Base-by-base conservation (phyloP, 2,113 vertebrate genomes). In the Chionis minor region DNA sequence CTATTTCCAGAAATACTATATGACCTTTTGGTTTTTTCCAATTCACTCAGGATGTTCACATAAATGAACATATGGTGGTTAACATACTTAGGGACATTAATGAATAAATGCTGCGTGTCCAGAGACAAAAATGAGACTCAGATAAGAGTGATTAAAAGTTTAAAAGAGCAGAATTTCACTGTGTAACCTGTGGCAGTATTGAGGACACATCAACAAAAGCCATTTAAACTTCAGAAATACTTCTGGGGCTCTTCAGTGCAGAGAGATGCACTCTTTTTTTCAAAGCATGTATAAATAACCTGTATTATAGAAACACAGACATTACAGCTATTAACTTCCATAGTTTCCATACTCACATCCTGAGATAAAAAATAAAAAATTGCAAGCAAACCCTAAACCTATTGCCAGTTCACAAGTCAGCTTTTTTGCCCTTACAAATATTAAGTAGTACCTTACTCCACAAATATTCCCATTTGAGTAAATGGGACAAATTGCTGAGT, bases 61-160 rank as follows among this genome's bases (percentile, higher is more conserved):
- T 89, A 92, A 83, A 89, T 49, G 81, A 75, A 87, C 89, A 90
- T 87, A 88, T 74, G 82, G 83, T 88, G 55, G 65, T 75, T 92
- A 90, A 81, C 70, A 74, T 75, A 75, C 42, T 82, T 65, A 56
- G 20, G 30, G 26, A 38, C 32, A 35, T 52, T 78, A 80, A 79
- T 86, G 47, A 86, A 81, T 82, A 92, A 95, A 90, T 83, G 52
- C 52, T 94, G 82, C 52, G 56, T 61, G 69, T 62, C 19, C 92
- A 85, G 70, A 95, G 80, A 78, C 56, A 93, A 94, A 97, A 88
- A 85, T 27, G 27, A 92, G 27, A 62, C 69, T 97, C 79, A 79
- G 82, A 79, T 58, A 88, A 80, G 21, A 56, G 21, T 56, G 45
- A 81, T 85, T 92, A 93, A 88, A 91, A 81, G 54, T 59, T 88